Base-by-base conservation (phyloP, 30 jellyfish, hydroid and myxozoan species). In the Sanderia malayensis region DNA sequence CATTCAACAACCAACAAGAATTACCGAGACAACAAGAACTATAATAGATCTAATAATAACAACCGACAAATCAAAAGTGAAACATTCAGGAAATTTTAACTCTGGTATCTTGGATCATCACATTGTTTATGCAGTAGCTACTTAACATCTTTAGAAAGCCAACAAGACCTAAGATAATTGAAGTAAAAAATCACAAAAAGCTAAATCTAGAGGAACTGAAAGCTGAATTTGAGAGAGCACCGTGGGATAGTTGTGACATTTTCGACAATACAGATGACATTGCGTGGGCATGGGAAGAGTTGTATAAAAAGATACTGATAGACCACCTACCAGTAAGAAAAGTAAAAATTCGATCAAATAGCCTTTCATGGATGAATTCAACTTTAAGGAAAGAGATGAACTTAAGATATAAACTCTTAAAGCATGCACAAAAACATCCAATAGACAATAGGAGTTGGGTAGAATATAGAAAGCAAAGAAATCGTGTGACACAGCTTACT, bases 201-300 rank as follows among this genome's bases (percentile, higher is more conserved):
- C 52, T 37, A 37, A 37, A 37, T 37, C 13, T 37, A 37, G 10
- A 37, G 52, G 52, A 6, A 37, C 52, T 37, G 52, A 37, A 37
- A 37, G 13, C 52, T 37, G 52, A 37, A 37, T 13, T 37, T 37
- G 52, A 37, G 52, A 37, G 52, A 37, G 52, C 52, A 37, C 6
- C 52, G 52, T 37, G 52, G 52, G 52, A 37, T 37, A 37, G 52
- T 37, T 37, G 52, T 37, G 52, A 37, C 10, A 37, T 37, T 37
- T 37, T 37, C 52, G 52, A 37, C 52, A 37, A 37, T 13, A 37
- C 52, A 37, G 52, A 37, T 37, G 52, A 37, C 52, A 37, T 37
- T 37, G 13, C 52, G 52, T 37, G 52, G 52, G 52, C 52, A 37
- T 37, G 52, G 52, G 52, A 37, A 37, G 52, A 37, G 52, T 37